A percentile compares a stretch with the other conserved stretches of the same genome.
Conservation (phyloP, 2,888 invertebrate species). For the Enchytraeus crypticus region DNA sequence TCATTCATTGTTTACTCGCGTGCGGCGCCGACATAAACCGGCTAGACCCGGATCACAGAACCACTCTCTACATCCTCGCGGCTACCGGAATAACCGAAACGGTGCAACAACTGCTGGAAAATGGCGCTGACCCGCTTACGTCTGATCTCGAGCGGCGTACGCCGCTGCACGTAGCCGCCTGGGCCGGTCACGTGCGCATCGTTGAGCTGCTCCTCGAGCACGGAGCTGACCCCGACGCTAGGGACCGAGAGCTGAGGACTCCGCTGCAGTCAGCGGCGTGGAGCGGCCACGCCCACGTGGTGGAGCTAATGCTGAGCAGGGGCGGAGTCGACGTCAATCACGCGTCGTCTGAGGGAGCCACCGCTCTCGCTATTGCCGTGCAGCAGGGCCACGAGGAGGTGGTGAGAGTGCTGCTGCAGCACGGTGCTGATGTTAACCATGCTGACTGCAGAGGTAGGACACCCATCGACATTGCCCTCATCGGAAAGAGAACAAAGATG, state of each 20-base stretch:
- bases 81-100: conserved; percentile 34
- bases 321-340: conserved; percentile 76
- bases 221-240: conserved; percentile 69
- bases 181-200: conserved; percentile 86
- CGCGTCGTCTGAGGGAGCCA: conserved; percentile 89
- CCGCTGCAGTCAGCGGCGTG: conserved; percentile 89
- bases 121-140: conserved; percentile 44
- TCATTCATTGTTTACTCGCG: conserved; percentile 60
- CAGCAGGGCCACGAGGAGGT: conserved; percentile 91
- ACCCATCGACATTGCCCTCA: conserved; percentile 66
- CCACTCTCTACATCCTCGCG: conserved; percentile 82
- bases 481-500: conserved; percentile 75
- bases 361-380: conserved; percentile 82
- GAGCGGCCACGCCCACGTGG: conserved; percentile 82
- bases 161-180: conserved; percentile 66
- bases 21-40: conserved; percentile 82
- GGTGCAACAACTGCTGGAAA: conserved; percentile 42
- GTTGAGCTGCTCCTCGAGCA: conserved; percentile 73
- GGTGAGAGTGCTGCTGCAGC: conserved; percentile 58
- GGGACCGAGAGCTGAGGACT: conserved; percentile 57
- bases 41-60: conserved; percentile 86
- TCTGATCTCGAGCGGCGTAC: conserved; percentile 47
- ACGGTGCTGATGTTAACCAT: conserved; percentile 49
- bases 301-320: conserved; percentile 65
- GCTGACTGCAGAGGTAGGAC: conserved; percentile 50